These are phyloP conservation scores for Gasterosteus nipponicus DNA, from an alignment of 2,113 vertebrate genomes.

Conservation along the genomic window DNA sequence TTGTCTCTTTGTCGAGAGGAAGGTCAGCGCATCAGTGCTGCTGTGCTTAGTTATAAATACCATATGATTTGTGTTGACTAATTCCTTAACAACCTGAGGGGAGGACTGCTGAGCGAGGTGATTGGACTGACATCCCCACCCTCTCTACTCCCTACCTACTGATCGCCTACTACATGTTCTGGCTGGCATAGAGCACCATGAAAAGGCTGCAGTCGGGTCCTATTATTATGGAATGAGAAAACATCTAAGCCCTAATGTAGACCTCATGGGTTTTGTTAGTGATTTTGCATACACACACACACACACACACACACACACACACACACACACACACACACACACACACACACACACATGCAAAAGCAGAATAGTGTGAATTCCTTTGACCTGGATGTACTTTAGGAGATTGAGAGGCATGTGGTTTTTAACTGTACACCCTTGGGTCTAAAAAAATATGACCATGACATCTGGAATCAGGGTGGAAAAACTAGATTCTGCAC, in stretches of 20 bases:
- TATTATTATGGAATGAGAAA: constrained; percentile 79
- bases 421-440: constrained; percentile 42
- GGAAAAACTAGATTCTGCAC: neutral
- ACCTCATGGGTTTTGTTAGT: constrained; percentile 61
- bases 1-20: no score
- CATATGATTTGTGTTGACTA: constrained; percentile 17
- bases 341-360: constrained; percentile 10
- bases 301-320: no score
- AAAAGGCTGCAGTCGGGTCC: constrained; percentile 63
- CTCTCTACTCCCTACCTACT: no score
- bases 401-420: constrained; percentile 42
- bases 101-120: constrained; percentile 24
- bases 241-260: constrained; percentile 72
- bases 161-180: no score
- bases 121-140: constrained; percentile 63
- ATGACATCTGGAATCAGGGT: constrained; percentile 45
- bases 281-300: no score
- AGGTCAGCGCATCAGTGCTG: neutral
- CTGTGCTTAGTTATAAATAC: constrained; percentile 39
- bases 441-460: constrained; percentile 41
- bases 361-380: constrained; percentile 43
- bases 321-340: no score
- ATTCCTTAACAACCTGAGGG: constrained; percentile 41
- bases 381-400: constrained; percentile 47
- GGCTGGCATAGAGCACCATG: no score